phyloP scores from a whole-genome alignment of 2,113 vertebrate species.

The Ploceus nigricollis region DNA sequence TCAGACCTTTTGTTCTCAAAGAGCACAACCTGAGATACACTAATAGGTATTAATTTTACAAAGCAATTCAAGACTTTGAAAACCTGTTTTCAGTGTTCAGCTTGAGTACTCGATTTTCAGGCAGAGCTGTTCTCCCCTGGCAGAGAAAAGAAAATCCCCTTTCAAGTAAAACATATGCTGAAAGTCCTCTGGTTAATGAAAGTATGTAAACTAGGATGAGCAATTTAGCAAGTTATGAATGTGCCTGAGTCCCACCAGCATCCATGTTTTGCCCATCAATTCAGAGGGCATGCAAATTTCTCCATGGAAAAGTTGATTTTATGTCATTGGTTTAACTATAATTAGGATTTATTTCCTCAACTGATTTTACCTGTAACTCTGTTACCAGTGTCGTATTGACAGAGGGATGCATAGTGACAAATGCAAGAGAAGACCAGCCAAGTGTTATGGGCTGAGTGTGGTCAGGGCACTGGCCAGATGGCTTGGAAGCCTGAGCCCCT shows the following conservation, averaged over 20 bases:
- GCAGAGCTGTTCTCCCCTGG: not conserved
- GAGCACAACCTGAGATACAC: not conserved
- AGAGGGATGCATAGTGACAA: not conserved
- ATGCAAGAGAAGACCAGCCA: not conserved
- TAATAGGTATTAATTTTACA: not conserved
- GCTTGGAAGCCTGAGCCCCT: not conserved
- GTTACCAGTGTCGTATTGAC: rapidly evolving
- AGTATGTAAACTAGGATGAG: not conserved
- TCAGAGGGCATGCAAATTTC: not conserved
- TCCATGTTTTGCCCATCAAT: not conserved
- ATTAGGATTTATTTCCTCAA: not conserved
- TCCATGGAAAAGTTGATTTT: not conserved
- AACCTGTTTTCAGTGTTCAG: not conserved
- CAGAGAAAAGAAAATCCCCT: not conserved
- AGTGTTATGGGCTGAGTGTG: rapidly evolving
- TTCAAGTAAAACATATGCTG: not conserved
- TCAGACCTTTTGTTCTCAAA: conserved; percentile 31
- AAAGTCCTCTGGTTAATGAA: not conserved
- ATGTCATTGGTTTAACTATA: not conserved
- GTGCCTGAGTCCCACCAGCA: not conserved
- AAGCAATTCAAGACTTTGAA: not conserved
- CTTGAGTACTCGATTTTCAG: not conserved
- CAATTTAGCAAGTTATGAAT: not conserved
- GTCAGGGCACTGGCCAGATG: not conserved
- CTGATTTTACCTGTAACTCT: not conserved